These are phyloP conservation scores for Ovis aries DNA, from an alignment of 2,113 vertebrate genomes.

Conservation along the genomic window DNA sequence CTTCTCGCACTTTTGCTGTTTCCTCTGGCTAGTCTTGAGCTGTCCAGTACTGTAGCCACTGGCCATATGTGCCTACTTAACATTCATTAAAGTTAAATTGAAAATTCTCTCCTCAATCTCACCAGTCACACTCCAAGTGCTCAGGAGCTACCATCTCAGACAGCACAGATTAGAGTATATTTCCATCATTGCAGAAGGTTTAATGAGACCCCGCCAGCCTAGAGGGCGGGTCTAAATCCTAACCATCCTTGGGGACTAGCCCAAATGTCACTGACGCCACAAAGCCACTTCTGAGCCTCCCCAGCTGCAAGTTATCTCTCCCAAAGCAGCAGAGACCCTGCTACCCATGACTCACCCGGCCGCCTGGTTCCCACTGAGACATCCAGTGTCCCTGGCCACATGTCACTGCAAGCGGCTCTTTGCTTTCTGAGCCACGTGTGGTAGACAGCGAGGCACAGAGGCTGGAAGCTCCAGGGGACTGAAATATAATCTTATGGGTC, in stretches of 20 bases:
- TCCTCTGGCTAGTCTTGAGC: neutral
- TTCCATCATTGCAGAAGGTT: neutral
- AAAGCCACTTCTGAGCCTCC: conserved; percentile 7
- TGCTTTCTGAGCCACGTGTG: neutral
- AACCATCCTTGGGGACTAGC: neutral
- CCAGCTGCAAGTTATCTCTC: neutral
- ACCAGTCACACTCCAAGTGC: neutral
- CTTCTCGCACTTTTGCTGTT: neutral
- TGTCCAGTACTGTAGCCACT: neutral
- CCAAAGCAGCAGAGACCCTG: neutral
- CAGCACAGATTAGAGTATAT: neutral
- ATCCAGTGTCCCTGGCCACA: neutral
- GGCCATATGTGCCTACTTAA: neutral
- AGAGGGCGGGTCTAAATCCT: neutral
- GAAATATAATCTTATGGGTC: neutral
- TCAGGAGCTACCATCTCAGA: neutral
- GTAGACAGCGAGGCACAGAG: neutral
- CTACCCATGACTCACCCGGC: neutral
- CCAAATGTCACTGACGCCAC: neutral
- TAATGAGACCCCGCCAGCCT: neutral
- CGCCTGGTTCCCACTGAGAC: neutral
- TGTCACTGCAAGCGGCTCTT: neutral
- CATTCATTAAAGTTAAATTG: neutral
- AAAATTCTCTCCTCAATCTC: neutral
- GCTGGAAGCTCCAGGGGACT: neutral